Percentiles rank a stretch among this genome's conserved stretches.
Conservation (phyloP, 2,888 invertebrate genomes). For the Cephus runcator region DNA sequence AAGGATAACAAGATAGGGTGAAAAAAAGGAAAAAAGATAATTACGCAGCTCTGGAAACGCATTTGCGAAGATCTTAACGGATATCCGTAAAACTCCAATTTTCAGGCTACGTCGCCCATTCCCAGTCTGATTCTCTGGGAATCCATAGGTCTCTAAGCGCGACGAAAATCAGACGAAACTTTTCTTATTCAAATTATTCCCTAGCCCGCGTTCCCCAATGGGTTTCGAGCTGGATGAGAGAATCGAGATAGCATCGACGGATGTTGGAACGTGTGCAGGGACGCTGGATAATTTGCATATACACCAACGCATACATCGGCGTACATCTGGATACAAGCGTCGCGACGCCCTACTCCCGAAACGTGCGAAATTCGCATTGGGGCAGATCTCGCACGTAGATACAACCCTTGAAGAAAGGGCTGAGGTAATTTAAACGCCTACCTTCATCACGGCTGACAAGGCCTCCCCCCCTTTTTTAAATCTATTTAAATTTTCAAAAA, state of each 20-base stretch:
- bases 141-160: not conserved
- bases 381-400: not conserved
- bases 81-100: not conserved
- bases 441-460: not conserved
- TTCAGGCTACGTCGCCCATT: not conserved
- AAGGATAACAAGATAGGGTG: not conserved
- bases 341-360: not conserved
- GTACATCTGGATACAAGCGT: not conserved
- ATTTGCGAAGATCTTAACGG: not conserved
- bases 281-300: slow-evolving; percentile 7
- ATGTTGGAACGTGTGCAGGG: not conserved
- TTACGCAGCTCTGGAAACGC: not conserved
- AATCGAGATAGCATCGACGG: slow-evolving; percentile 20
- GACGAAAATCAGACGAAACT: slow-evolving; percentile 9
- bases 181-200: slow-evolving; percentile 21
- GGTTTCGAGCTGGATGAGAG: slow-evolving; percentile 10
- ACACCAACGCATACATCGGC: not conserved
- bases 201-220: not conserved
- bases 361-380: not conserved
- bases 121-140: not conserved
- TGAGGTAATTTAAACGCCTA: not conserved
- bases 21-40: not conserved
- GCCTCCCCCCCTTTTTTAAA: not conserved
- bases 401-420: not conserved
- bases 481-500: not conserved